Evolutionary conservation across 2,113 vertebrate genomes (phyloP), one percentile per base, ranked within the genome.

Genomic region (Scytalopus superciliaris): DNA sequence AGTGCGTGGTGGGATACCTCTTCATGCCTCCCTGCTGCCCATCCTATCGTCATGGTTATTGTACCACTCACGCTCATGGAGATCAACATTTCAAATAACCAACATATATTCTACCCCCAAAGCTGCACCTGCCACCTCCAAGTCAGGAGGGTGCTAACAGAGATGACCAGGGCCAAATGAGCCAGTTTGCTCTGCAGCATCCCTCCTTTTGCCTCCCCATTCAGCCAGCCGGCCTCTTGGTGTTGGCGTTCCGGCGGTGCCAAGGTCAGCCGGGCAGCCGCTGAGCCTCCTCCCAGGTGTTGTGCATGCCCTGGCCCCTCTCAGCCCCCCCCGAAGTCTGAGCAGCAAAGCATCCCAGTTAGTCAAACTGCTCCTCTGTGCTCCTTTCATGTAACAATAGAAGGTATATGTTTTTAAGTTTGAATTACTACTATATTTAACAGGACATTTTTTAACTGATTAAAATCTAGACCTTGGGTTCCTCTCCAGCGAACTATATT

Each of bases 391-490:
- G 95, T 98, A 98, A 98, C 98, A 97, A 90, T 96, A 97, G 94
- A 97, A 97, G 97, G 92, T 97, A 93, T 96, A 96, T 98, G 94
- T 97, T 97, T 96, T 98, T 97, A 97, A 97, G 96, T 97, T 98
- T 95, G 89, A 97, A 76, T 95, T 97, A 97, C 97, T 98, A 97
- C 97, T 98, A 78, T 98, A 97, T 97, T 98, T 98, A 98, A 98
- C 97, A 98, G 98, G 97, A 97, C 96, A 95, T 97, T 97, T 97
- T 93, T 98, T 98, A 98, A 98, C 98, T 98, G 97, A 98, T 98
- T 98, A 98, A 98, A 98, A 98, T 97, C 97, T 96, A 97, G 97
- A 96, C 88, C 68, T 95, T 97, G 97, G 97, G 96, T 97, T 97
- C 95, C 96, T 97, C 96, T 97, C 96, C 84, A 97, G 94, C 91